Conservation (phyloP, 2,888 invertebrate genomes). For the Cantharis lateralis region DNA sequence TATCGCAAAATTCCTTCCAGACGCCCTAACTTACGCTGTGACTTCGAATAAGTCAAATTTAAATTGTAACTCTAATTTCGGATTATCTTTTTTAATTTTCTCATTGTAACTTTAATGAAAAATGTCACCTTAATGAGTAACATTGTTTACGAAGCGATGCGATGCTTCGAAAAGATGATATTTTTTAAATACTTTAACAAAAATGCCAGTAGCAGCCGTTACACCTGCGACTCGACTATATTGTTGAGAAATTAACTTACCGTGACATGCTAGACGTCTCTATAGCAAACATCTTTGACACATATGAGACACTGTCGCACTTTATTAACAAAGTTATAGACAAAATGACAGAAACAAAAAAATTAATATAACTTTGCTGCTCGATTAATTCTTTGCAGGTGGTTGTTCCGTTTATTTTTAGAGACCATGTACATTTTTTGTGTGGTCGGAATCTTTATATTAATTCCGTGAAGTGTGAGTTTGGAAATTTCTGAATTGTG, state of each 20-base stretch:
- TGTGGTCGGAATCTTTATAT: no score
- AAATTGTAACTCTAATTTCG: background rate
- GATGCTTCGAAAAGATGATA: constrained; percentile 4
- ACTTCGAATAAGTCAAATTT: background rate
- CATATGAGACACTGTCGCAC: constrained; percentile 36
- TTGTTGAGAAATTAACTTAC: constrained; percentile 42
- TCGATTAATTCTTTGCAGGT: constrained; percentile 3
- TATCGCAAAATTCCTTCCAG: constrained; percentile 24
- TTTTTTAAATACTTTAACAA: constrained; percentile 19
- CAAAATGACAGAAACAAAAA: constrained; percentile 2
- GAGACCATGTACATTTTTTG: background rate
- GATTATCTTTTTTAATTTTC: background rate
- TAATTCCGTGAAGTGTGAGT: no score
- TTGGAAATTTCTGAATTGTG: no score
- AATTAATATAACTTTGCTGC: constrained; percentile 13
- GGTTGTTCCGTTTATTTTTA: background rate
- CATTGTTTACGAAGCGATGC: background rate
- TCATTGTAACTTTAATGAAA: background rate
- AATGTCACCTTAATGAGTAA: background rate
- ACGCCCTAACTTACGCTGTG: constrained; percentile 19
- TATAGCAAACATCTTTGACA: constrained; percentile 42
- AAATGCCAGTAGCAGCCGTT: constrained; percentile 36
- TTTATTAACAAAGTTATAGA: constrained; percentile 35
- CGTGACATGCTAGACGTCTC: constrained; percentile 33
- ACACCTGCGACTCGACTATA: constrained; percentile 41